Conservation (phyloP, 2,888 invertebrate species). For the Dolomedes plantarius region DNA sequence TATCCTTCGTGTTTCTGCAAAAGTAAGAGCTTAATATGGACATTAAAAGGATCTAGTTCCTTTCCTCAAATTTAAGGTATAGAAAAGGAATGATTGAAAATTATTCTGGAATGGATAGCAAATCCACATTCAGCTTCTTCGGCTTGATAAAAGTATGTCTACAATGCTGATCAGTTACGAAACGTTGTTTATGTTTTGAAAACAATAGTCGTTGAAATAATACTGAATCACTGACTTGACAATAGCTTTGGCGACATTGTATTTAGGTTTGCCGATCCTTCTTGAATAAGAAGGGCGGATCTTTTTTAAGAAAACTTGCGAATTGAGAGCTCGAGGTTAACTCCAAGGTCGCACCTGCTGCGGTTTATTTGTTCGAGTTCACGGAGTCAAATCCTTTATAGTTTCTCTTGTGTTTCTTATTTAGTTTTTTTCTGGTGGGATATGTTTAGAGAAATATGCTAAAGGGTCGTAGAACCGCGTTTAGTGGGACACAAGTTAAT, state of each 20-base stretch:
- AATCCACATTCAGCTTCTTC: too few relatives aligned
- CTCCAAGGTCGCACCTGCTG: constrained; percentile 67
- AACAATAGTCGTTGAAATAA: not conserved
- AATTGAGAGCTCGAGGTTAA: constrained; percentile 69
- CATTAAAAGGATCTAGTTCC: too few relatives aligned
- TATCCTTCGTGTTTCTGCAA: too few relatives aligned
- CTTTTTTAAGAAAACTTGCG: constrained; percentile 51
- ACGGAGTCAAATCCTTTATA: constrained; percentile 64
- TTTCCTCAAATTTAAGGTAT: too few relatives aligned
- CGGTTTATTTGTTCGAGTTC: constrained; percentile 68
- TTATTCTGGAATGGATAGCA: too few relatives aligned
- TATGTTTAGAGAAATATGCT: constrained; percentile 64
- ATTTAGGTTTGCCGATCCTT: constrained; percentile 37
- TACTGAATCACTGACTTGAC: not conserved
- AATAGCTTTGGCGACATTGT: constrained; percentile 41
- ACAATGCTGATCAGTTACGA: too few relatives aligned
- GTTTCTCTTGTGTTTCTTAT: constrained; percentile 42
- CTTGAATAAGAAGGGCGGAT: constrained; percentile 52
- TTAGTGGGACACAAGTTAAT: constrained; percentile 57
- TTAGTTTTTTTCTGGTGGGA: constrained; percentile 56
- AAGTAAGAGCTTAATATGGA: too few relatives aligned
- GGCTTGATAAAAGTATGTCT: too few relatives aligned
- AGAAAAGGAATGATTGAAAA: too few relatives aligned
- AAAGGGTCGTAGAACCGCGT: constrained; percentile 63
- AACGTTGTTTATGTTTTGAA: too few relatives aligned